Percentiles rank a stretch among this genome's conserved stretches.
These are phyloP conservation scores for Drosophila sproati DNA, from an alignment of 1,140 invertebrate species.

Conservation along the genomic window DNA sequence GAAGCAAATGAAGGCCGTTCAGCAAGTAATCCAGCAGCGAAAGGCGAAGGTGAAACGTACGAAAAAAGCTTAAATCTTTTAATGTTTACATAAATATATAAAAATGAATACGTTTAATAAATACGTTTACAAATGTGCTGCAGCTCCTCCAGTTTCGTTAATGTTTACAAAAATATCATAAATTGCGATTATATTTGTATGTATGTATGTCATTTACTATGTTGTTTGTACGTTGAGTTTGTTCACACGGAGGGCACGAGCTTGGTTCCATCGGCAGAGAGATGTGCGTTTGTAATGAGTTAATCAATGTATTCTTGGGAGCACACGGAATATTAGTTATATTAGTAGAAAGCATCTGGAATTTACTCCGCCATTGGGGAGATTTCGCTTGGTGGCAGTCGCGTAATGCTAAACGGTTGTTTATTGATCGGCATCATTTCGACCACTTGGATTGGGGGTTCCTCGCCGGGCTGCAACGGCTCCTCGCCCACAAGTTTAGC, in stretches of 20 bases:
- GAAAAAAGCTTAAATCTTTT: conserved; percentile 61
- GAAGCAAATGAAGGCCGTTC: conserved; percentile 72
- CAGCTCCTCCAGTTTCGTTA: conserved; percentile 51
- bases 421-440: conserved; percentile 84
- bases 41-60: conserved; percentile 62
- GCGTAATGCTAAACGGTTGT: conserved; percentile 81
- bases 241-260: conserved; percentile 33
- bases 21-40: conserved; percentile 70
- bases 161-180: conserved; percentile 33
- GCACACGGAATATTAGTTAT: conserved; percentile 21
- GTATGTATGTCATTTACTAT: conserved; percentile 41
- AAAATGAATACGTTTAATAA: conserved; percentile 65
- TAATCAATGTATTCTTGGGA: conserved; percentile 10
- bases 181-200: conserved; percentile 27
- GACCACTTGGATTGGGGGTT: conserved; percentile 76
- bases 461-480: conserved; percentile 76
- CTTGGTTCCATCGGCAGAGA: conserved; percentile 24
- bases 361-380: conserved; percentile 66
- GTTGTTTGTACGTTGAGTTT: conserved; percentile 48
- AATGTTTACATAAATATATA: conserved; percentile 55
- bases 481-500: conserved; percentile 87
- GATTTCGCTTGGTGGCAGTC: conserved; percentile 60
- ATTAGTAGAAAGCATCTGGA: conserved; percentile 21
- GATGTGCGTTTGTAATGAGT: conserved; percentile 58
- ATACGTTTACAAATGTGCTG: conserved; percentile 69